phyloP scores from a whole-genome alignment of 2,113 vertebrate species.

The Grus americana region DNA sequence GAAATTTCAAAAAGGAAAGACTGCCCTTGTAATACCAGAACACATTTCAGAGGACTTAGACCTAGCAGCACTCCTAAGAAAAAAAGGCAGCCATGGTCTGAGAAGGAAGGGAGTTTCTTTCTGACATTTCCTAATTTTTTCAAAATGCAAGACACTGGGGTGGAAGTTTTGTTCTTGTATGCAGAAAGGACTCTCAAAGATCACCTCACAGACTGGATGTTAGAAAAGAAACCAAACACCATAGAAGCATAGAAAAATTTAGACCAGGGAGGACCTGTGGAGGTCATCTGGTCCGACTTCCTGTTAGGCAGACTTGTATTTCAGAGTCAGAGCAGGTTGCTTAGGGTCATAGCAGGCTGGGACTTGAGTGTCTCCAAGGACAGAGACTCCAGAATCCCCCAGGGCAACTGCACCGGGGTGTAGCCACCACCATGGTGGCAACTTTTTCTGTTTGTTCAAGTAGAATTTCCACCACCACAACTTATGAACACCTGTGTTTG shows the following conservation, averaged over 20 bases:
- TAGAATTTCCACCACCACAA: not conserved
- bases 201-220: not conserved
- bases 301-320: not conserved
- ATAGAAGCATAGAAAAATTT: not conserved
- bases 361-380: not conserved
- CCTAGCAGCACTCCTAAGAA: not conserved
- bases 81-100: not conserved
- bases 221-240: not conserved
- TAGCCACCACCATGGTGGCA: not conserved
- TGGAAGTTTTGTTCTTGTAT: not conserved
- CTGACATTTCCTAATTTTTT: not conserved
- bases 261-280: not conserved
- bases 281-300: not conserved
- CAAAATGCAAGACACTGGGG: not conserved
- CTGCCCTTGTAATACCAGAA: not conserved
- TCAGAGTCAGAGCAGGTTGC: not conserved
- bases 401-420: rapidly evolving
- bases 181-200: not conserved
- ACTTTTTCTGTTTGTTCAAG: not conserved
- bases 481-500: not conserved
- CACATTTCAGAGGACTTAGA: not conserved
- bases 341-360: not conserved
- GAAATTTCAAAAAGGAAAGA: not conserved
- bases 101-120: not conserved
- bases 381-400: not conserved